Conservation (phyloP, 2,113 vertebrate genomes). For the Glaucomys volans region DNA sequence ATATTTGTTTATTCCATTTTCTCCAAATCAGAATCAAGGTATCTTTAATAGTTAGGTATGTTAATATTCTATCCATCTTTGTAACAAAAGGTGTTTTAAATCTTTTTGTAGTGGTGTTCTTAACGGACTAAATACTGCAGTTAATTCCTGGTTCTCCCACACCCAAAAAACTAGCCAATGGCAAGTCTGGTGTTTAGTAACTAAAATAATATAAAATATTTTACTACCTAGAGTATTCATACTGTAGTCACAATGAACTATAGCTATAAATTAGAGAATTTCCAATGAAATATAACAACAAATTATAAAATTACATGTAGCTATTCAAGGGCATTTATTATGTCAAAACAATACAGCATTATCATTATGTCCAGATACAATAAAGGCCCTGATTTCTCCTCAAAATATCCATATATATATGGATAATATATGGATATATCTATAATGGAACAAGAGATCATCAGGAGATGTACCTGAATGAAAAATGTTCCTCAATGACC, state of each 20-base stretch:
- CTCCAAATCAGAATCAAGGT: conserved; percentile 13
- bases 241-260: conserved; percentile 10
- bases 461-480: background rate
- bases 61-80: conserved; percentile 26
- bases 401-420: conserved; percentile 13
- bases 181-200: conserved; percentile 35
- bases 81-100: background rate
- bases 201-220: conserved; percentile 48
- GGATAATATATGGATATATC: too few species aligned
- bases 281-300: conserved; percentile 53
- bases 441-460: background rate
- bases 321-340: conserved; percentile 32
- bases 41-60: background rate
- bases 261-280: conserved; percentile 33
- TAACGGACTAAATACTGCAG: conserved; percentile 21
- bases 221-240: conserved; percentile 37
- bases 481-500: background rate
- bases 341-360: conserved; percentile 39
- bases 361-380: conserved; percentile 24
- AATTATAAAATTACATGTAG: conserved; percentile 51
- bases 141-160: background rate
- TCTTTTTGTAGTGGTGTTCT: background rate
- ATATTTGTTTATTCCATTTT: background rate
- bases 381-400: background rate
- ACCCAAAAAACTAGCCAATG: background rate